These are phyloP conservation scores for Orthosia incerta DNA, from an alignment of 2,888 invertebrate species.

Conservation along the genomic window DNA sequence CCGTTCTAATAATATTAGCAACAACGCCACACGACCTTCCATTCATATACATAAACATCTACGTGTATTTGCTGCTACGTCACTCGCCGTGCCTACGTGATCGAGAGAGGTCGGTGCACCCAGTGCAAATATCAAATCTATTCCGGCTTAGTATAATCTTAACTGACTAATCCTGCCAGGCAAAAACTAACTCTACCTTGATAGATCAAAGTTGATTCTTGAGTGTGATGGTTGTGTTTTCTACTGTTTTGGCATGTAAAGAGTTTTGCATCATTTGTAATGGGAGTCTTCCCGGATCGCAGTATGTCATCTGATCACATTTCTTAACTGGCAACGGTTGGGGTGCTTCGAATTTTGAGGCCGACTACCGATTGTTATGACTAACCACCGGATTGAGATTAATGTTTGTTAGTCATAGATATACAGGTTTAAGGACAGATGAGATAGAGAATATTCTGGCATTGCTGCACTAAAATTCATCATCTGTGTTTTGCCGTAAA, in stretches of 20 bases:
- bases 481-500: neutral
- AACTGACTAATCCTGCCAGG: conserved; percentile 11
- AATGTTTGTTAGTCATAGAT: conserved; percentile 19
- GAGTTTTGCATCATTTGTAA: conserved; percentile 77
- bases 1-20: conserved; percentile 50
- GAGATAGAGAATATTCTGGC: neutral
- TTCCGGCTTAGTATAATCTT: conserved; percentile 13
- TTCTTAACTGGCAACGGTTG: conserved; percentile 47
- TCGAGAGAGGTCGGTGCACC: conserved; percentile 80
- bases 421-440: conserved; percentile 11
- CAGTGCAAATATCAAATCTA: conserved; percentile 79
- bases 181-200: conserved; percentile 39
- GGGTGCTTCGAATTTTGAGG: conserved; percentile 45
- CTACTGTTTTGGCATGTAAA: conserved; percentile 43
- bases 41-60: conserved; percentile 46
- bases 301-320: conserved; percentile 75
- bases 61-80: conserved; percentile 48
- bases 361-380: conserved; percentile 41
- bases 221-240: conserved; percentile 3
- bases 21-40: conserved; percentile 40
- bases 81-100: conserved; percentile 66
- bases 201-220: conserved; percentile 24
- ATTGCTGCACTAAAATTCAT: neutral
- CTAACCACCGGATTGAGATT: conserved; percentile 41
- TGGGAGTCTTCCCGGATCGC: conserved; percentile 81